Percentiles rank a stretch among this genome's conserved stretches.
Conservation (phyloP, 35 echinoderm and acorn worm genomes). For the Apostichopus parvimensis region DNA sequence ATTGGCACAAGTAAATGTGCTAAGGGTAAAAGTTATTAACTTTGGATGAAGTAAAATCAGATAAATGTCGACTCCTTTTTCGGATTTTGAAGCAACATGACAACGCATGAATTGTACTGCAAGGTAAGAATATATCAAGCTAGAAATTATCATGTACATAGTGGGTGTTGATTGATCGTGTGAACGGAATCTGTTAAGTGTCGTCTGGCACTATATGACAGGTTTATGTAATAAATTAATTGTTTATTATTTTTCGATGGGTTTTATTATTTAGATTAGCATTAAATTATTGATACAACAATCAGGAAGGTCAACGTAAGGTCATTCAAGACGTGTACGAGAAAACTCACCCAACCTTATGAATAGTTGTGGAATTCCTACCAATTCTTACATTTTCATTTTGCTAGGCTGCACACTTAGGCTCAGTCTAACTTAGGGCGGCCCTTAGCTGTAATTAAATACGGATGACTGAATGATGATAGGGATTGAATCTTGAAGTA, state of each 20-base stretch:
- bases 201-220: neutral
- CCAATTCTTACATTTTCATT: too few species aligned
- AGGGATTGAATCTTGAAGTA: too few species aligned
- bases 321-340: too few species aligned
- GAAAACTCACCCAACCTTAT: too few species aligned
- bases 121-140: neutral
- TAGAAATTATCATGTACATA: neutral
- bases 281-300: neutral
- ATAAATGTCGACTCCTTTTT: neutral
- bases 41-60: neutral
- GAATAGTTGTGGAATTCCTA: too few species aligned
- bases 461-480: too few species aligned
- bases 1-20: neutral
- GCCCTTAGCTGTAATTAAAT: too few species aligned
- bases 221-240: too few species aligned
- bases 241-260: neutral
- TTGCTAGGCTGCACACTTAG: too few species aligned
- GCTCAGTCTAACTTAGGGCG: too few species aligned
- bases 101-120: neutral
- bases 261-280: neutral
- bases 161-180: constrained; percentile 5
- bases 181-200: neutral
- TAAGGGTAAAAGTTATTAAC: neutral
- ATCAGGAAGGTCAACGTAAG: too few species aligned
- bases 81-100: neutral